Evolutionary conservation across 2,113 vertebrate genomes (phyloP), one percentile per base, ranked within the genome.

Genomic region (Menidia beryllina): DNA sequence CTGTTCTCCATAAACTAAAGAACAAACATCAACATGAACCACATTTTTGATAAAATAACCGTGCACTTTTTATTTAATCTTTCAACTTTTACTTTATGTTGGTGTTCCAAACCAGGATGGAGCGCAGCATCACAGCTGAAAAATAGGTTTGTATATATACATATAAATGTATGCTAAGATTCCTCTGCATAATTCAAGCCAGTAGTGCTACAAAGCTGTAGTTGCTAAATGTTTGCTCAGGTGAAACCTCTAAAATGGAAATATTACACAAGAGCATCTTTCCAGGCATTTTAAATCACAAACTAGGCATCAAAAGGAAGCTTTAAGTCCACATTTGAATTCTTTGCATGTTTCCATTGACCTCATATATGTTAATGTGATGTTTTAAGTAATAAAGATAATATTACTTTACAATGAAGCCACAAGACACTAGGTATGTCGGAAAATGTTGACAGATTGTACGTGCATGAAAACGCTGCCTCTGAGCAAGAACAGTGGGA

Each of bases 381-480:
- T n/a, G n/a, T n/a, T n/a, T n/a, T n/a, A n/a, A n/a, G n/a, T n/a
- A n/a, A n/a, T 62, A 23, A 57, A 36, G 20, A 38, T 38, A 56
- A 34, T 45, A 3, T 70, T 2, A 27, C 15, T 6, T 61, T 24
- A n/a, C 27, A 3, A 26, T 30, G 52, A 74, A 48, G 41, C 50
- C n/a, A 2, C 8, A n/a, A 34, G 10, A 69, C 5, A n/a, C 17
- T n/a, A 45, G 41, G 34, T 58, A 57, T 53, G 49, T 72, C 65
- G 65, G 58, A 74, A 71, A 54, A 11, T 25, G 51, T 39, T 19
- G 20, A 79, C 66, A 85, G 76, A 69, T 75, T 77, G 76, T 80
- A 69, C 77, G 72, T 57, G 65, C 53, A 77, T 57, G 69, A 48
- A 79, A 74, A 75, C 4, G 45, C 61, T 73, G 75, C 72, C 84